Conservation (phyloP, 2,113 vertebrate genomes). For the Ahaetulla prasina region DNA sequence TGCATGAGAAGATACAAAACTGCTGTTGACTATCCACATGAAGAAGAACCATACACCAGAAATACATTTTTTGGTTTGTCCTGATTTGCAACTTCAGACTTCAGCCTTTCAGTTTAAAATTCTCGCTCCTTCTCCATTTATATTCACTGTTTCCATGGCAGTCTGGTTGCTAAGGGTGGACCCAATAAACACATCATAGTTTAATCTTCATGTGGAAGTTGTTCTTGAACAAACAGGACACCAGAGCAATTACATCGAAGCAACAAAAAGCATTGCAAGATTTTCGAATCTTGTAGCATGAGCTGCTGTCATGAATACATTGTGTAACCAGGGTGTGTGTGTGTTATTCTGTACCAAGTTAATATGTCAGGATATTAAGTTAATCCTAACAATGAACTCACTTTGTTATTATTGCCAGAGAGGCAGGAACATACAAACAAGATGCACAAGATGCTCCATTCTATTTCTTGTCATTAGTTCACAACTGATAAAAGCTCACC, state of each 20-base stretch:
- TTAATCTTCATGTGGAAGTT: slow-evolving; percentile 52
- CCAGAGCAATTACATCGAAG: neutral
- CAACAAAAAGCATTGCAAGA: neutral
- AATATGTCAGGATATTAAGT: neutral
- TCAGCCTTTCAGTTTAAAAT: slow-evolving; percentile 43
- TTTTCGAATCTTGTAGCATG: neutral
- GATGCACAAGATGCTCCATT: neutral
- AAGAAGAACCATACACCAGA: neutral
- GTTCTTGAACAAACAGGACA: slow-evolving; percentile 36
- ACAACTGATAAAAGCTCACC: neutral
- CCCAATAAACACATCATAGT: slow-evolving; percentile 47
- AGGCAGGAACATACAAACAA: neutral
- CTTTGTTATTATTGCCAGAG: neutral
- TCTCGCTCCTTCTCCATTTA: slow-evolving; percentile 36
- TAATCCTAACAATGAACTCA: neutral
- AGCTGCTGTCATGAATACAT: neutral
- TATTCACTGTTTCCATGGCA: slow-evolving; percentile 65
- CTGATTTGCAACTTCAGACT: slow-evolving; percentile 33
- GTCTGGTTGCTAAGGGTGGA: slow-evolving; percentile 66
- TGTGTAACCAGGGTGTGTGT: neutral
- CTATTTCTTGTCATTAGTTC: neutral
- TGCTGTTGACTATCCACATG: neutral
- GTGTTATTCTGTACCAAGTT: neutral
- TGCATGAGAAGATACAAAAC: neutral
- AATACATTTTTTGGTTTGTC: neutral